Base-by-base conservation (phyloP, 2,113 vertebrate genomes). In the Camelus bactrianus region DNA sequence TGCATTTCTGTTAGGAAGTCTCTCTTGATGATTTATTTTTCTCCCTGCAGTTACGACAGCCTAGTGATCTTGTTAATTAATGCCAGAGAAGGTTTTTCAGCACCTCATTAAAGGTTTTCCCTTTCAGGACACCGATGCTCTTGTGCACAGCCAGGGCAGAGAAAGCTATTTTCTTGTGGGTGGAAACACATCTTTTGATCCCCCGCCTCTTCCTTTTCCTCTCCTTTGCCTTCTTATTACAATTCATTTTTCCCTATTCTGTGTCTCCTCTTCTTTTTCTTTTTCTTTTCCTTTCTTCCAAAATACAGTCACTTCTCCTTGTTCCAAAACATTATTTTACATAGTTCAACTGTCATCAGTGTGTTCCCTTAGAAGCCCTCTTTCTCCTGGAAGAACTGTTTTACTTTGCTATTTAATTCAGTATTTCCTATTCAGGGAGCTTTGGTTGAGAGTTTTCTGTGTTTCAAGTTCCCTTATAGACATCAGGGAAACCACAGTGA, bases 1-100 rank as follows among this genome's bases (percentile, higher is more conserved):
- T 97, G 97, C 82, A 92, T 97, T 96, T 92, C 96, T 97, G 95
- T 96, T 96, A 96, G 91, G 77, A 94, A 97, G 80, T 94, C 69
- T 83, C 95, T 98, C 98, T 97, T 97, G 97, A 96, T 97, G 94
- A 96, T 98, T 97, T 97, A 97, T 97, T 86, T 94, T 98, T 95
- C 89, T 64, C 89, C 79, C 81, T 86, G 91, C 79, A 98, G 97
- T 97, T 97, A 97, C 5, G 8, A 94, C 94, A 97, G 86, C 89
- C 97, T 96, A 96, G 95, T 98, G 97, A 97, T 97, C 96, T 96
- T 95, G 96, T 83, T 97, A 97, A 98, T 98, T 98, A 97, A 96
- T 97, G 94, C 97, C 96, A 97, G 95, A 77, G 94, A 96, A 96
- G 95, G 42, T 73, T 97, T 96, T 96, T 93, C 79, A 60, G 89